These are phyloP conservation scores for Aleiodes testaceus DNA, from an alignment of 2,888 invertebrate genomes.

Conservation along the genomic window DNA sequence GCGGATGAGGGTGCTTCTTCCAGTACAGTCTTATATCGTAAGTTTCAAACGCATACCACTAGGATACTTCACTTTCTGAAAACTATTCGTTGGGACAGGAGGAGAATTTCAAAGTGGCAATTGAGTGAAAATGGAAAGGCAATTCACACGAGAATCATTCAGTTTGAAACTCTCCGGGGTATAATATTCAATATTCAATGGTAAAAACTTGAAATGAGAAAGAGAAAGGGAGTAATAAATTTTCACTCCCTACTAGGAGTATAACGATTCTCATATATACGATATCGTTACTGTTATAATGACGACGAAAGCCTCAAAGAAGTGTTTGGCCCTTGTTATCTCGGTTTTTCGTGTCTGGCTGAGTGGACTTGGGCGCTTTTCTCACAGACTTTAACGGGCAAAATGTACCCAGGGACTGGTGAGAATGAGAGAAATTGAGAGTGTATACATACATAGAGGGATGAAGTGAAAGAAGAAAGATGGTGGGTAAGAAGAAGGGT, in stretches of 20 bases:
- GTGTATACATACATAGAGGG: constrained; percentile 38
- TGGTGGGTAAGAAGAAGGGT: constrained; percentile 41
- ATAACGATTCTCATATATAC: constrained; percentile 29
- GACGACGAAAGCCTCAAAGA: constrained; percentile 58
- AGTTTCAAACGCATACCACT: constrained; percentile 19
- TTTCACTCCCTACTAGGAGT: neutral
- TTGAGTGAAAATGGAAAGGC: constrained; percentile 16
- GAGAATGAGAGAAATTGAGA: constrained; percentile 38
- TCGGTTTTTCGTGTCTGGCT: constrained; percentile 54
- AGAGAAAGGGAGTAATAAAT: neutral
- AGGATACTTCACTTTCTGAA: constrained; percentile 4
- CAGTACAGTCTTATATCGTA: constrained; percentile 6
- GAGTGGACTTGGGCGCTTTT: constrained; percentile 29
- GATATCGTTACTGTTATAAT: constrained; percentile 64
- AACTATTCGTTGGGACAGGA: constrained; percentile 17
- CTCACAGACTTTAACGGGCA: neutral
- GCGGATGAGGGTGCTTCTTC: neutral
- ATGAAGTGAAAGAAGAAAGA: constrained; percentile 28
- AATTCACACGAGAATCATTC: constrained; percentile 31
- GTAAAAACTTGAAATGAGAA: constrained; percentile 7
- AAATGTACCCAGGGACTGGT: neutral
- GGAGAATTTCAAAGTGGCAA: constrained; percentile 29
- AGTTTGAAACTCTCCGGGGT: constrained; percentile 11
- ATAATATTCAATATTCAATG: constrained; percentile 20
- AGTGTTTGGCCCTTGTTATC: constrained; percentile 66